Conservation (phyloP, 2,888 invertebrate genomes). For the Tholera decimalis region DNA sequence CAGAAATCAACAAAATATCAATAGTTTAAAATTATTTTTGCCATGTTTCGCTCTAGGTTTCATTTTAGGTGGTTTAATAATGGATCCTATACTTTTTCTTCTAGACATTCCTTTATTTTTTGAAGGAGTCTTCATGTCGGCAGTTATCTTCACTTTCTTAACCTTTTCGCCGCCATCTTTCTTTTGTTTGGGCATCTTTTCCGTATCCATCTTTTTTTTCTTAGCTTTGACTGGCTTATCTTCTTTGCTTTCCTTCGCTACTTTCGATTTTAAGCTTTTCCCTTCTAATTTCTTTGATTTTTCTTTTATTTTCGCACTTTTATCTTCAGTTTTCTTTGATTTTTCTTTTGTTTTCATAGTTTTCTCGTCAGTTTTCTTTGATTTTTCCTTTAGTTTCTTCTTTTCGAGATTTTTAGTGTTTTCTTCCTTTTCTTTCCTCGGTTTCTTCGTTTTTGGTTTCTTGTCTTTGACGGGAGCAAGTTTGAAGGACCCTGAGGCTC, state of each 20-base stretch:
- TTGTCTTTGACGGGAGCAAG: constrained; percentile 72
- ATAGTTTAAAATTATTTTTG: not conserved
- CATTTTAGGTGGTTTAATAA: constrained; percentile 87
- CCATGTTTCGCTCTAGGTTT: constrained; percentile 72
- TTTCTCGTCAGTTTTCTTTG: too few relatives aligned
- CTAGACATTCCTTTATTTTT: constrained; percentile 76
- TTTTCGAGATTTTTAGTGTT: constrained; percentile 59
- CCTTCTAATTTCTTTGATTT: constrained; percentile 32
- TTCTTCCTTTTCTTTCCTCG: constrained; percentile 52
- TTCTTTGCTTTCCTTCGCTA: constrained; percentile 1
- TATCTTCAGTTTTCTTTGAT: constrained; percentile 56
- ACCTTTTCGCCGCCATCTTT: constrained; percentile 41
- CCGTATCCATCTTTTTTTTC: constrained; percentile 47
- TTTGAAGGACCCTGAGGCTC: constrained; percentile 84
- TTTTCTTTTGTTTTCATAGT: constrained; percentile 54
- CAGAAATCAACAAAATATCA: constrained; percentile 18
- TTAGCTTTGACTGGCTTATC: constrained; percentile 31
- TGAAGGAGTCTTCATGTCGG: constrained; percentile 67
- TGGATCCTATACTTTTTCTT: constrained; percentile 83
- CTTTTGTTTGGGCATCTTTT: constrained; percentile 48
- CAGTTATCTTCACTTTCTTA: constrained; percentile 58
- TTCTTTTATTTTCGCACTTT: constrained; percentile 39
- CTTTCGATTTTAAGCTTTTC: constrained; percentile 14
- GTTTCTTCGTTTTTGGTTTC: constrained; percentile 66
- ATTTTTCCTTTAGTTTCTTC: too few relatives aligned